A percentile compares a stretch with the other conserved stretches of the same genome.
These are phyloP conservation scores for Drosophila orena DNA, from an alignment of 1,140 invertebrate species.

Conservation along the genomic window DNA sequence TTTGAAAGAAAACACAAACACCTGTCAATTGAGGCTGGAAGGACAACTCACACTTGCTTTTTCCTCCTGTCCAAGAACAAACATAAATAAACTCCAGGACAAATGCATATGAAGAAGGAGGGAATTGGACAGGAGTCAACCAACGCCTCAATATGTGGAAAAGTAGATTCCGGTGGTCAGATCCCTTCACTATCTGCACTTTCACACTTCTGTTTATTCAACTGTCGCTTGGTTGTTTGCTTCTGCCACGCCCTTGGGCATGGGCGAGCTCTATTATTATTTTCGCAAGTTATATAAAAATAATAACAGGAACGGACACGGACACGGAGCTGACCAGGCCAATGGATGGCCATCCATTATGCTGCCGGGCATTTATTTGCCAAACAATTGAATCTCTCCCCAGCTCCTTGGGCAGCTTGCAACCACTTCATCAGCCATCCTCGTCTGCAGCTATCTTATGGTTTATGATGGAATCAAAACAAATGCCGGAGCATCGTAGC, in stretches of 20 bases:
- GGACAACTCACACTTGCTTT: neutral
- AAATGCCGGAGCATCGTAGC: constrained; percentile 59
- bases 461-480: constrained; percentile 81
- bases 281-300: constrained; percentile 83
- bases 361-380: constrained; percentile 80
- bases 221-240: constrained; percentile 63
- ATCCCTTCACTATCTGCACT: constrained; percentile 74
- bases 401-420: constrained; percentile 62
- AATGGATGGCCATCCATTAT: constrained; percentile 63
- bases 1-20: constrained; percentile 66
- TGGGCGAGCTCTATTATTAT: constrained; percentile 69
- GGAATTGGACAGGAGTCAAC: constrained; percentile 20
- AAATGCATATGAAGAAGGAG: constrained; percentile 42
- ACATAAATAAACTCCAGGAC: constrained; percentile 65
- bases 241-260: constrained; percentile 22
- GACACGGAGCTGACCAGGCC: constrained; percentile 43
- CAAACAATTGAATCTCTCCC: constrained; percentile 68
- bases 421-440: constrained; percentile 76
- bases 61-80: constrained; percentile 63
- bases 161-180: constrained; percentile 36
- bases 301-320: constrained; percentile 61
- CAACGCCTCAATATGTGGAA: constrained; percentile 17
- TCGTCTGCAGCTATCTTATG: constrained; percentile 76
- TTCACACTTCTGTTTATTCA: constrained; percentile 82
- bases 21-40: constrained; percentile 41